Conservation (phyloP, 2,797 vertebrate species). For the Atherinosoma microstoma region DNA sequence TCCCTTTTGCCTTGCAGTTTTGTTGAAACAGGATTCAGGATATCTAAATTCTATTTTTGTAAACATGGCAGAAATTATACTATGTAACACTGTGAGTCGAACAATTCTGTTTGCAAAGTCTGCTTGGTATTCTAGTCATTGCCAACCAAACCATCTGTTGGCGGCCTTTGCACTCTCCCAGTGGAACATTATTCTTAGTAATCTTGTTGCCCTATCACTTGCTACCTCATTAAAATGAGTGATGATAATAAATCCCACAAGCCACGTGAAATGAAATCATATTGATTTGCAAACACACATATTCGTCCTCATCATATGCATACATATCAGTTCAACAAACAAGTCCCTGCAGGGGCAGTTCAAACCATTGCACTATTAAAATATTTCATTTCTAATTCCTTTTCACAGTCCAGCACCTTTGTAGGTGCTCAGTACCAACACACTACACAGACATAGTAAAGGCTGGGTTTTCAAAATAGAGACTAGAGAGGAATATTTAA, state of each 20-base stretch:
- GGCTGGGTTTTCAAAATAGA: constrained; percentile 55
- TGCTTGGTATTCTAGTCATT: constrained; percentile 73
- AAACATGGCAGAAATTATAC: constrained; percentile 62
- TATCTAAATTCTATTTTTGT: constrained; percentile 66
- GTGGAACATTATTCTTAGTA: constrained; percentile 65
- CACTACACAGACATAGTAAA: constrained; percentile 41
- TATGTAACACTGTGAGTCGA: constrained; percentile 50
- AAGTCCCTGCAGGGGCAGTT: constrained; percentile 32
- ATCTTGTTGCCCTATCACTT: constrained; percentile 77
- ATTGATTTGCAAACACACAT: constrained; percentile 72
- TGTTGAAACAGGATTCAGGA: constrained; percentile 48
- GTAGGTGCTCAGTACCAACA: constrained; percentile 42
- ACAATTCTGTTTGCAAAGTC: constrained; percentile 53
- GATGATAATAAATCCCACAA: constrained; percentile 79
- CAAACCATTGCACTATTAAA: constrained; percentile 43
- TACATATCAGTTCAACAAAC: constrained; percentile 54
- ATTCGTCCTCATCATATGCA: constrained; percentile 27
- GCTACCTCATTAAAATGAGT: constrained; percentile 81
- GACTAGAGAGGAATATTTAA: constrained; percentile 71
- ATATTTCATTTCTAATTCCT: constrained; percentile 65
- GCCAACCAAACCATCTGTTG: constrained; percentile 76
- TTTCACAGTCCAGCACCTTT: constrained; percentile 62
- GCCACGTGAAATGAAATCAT: constrained; percentile 68
- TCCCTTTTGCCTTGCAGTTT: constrained; percentile 36
- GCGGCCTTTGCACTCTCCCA: constrained; percentile 70